phyloP scores from a whole-genome alignment of 2,113 vertebrate genomes.

The Agapornis roseicollis region DNA sequence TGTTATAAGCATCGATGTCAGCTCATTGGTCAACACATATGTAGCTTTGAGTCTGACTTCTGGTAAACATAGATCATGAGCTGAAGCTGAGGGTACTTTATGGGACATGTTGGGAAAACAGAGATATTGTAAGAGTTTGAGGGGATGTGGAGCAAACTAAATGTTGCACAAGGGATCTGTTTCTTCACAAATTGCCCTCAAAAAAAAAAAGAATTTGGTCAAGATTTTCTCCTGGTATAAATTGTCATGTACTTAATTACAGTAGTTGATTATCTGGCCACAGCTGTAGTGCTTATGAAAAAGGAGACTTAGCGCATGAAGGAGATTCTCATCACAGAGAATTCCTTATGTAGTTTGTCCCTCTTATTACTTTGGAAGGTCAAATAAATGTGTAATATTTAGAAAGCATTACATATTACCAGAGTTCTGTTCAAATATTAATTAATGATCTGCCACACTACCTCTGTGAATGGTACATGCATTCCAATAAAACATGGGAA shows the following conservation, averaged over 20 bases:
- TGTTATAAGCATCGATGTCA: background rate
- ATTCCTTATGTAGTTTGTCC: background rate
- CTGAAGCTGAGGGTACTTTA: background rate
- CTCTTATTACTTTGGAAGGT: background rate
- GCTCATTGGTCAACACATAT: background rate
- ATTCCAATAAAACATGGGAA: background rate
- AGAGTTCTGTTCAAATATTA: background rate
- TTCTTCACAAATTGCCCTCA: background rate
- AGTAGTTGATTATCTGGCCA: background rate
- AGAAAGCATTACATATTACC: background rate
- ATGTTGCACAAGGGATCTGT: background rate
- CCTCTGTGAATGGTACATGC: background rate
- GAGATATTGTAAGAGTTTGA: background rate
- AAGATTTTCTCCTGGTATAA: background rate
- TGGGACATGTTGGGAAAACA: background rate
- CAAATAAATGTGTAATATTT: background rate
- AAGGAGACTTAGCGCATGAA: background rate
- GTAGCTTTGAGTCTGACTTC: background rate
- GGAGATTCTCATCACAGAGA: background rate
- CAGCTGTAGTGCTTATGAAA: background rate
- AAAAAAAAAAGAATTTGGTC: background rate
- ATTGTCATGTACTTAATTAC: background rate
- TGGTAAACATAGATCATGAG: background rate
- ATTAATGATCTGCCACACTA: background rate
- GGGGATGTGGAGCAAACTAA: background rate